Percentiles rank a stretch among this genome's conserved stretches.
These are phyloP conservation scores for Steinernema feltiae DNA, from an alignment of 1,140 invertebrate genomes.

Conservation along the genomic window DNA sequence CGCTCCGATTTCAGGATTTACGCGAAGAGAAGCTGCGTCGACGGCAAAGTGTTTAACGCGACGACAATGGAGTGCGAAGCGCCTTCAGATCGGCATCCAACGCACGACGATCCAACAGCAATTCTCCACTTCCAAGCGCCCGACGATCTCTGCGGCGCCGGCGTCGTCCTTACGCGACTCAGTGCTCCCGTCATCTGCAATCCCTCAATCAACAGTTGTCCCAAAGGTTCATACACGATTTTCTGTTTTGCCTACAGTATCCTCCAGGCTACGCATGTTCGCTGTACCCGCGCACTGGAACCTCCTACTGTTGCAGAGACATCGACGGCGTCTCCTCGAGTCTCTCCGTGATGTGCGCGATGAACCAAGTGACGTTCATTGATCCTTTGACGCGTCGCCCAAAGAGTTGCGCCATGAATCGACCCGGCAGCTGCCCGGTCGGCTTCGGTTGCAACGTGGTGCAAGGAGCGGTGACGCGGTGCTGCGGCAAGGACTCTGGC, in stretches of 20 bases:
- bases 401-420: slow-evolving; percentile 43
- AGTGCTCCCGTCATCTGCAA: slow-evolving; percentile 55
- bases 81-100: background rate
- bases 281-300: slow-evolving; percentile 53
- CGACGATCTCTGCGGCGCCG: slow-evolving; percentile 55
- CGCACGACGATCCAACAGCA: slow-evolving; percentile 18
- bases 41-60: slow-evolving; percentile 50
- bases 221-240: slow-evolving; percentile 50
- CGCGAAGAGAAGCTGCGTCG: slow-evolving; percentile 40
- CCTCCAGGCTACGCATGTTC: slow-evolving; percentile 54
- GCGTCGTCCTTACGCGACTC: slow-evolving; percentile 53
- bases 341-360: background rate
- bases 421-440: slow-evolving; percentile 43
- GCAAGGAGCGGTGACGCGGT: slow-evolving; percentile 50
- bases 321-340: background rate
- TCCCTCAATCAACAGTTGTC: slow-evolving; percentile 52
- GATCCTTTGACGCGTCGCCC: slow-evolving; percentile 47
- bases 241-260: background rate
- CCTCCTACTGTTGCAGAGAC: slow-evolving; percentile 51
- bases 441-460: slow-evolving; percentile 56
- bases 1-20: slow-evolving; percentile 26
- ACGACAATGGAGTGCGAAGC: slow-evolving; percentile 45
- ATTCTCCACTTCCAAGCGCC: slow-evolving; percentile 44
- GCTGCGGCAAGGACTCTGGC: slow-evolving; percentile 54
- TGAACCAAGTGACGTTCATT: slow-evolving; percentile 25